Base-by-base conservation (phyloP, 2,888 invertebrate genomes). In the Cheilosia impressa region DNA sequence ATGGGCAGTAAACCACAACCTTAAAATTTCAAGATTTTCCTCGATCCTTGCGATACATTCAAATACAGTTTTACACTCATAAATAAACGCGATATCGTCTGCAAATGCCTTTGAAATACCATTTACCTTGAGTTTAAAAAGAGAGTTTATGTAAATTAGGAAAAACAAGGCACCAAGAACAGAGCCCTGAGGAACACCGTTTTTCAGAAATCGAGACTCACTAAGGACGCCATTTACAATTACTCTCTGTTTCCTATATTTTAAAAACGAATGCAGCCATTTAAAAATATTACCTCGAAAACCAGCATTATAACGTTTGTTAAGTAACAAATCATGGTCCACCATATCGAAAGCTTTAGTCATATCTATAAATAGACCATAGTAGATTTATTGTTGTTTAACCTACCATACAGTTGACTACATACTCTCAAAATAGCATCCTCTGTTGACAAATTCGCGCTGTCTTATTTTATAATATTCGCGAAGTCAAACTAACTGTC, bases 351-450 rank as follows among this genome's bases (percentile, higher is more conserved):
- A 62, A 0, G 53, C 55, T 19, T 65, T 71, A 10, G 41, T 57
- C 38, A 60, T 77, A 5, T 68, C 60, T 27, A 77, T 62, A 43
- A 77, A 53, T 9, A 77, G n/a, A 50, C 10, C 19, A 53, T 24
- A 1, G 24, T 63, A 1, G 57, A 41, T 24, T 27, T 47, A 19
- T 34, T 47, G 9, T 5, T 4, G n/a, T 75, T 45, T 13, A 24
- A 13, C 24, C 60, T 9, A 5, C 15, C 47, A 45, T 55, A 57
- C 19, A 75, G 17, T 22, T 65, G 38, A 65, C 65, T 57, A 55
- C 47, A 55, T n/a, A n/a, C n/a, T n/a, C n/a, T n/a, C n/a, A n/a
- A n/a, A n/a, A n/a, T n/a, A n/a, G n/a, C n/a, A n/a, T n/a, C 63
- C n/a, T 63, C 43, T 19, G 73, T 57, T 24, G n/a, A n/a, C n/a